A percentile compares a stretch with the other conserved stretches of the same genome.
Evolutionary conservation across 2,113 vertebrate genomes (phyloP).

Genomic region (Tragulus kanchil): DNA sequence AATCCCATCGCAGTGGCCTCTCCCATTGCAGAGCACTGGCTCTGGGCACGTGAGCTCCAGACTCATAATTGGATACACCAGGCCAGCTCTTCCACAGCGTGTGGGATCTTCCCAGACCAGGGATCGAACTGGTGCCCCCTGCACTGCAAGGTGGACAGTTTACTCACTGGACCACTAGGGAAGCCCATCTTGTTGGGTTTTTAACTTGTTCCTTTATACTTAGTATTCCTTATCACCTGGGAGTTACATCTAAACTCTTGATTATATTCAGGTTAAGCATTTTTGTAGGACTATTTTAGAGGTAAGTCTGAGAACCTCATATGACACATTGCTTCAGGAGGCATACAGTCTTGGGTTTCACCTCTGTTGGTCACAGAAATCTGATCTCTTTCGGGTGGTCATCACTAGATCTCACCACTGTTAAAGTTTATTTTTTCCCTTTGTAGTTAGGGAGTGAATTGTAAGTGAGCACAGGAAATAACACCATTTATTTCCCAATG

Average conservation of each 20-base stretch:
- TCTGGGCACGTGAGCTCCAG: no score
- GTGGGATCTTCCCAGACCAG: no score
- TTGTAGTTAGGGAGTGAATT: neutral
- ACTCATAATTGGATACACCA: no score
- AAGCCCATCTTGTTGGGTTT: neutral
- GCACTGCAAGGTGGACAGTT: no score
- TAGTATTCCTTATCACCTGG: neutral
- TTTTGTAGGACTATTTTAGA: neutral
- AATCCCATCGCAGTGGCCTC: no score
- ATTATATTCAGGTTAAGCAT: neutral
- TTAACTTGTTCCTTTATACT: neutral
- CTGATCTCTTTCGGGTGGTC: neutral
- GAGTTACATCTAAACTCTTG: neutral
- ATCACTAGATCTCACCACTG: neutral
- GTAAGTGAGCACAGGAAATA: neutral
- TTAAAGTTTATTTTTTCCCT: neutral
- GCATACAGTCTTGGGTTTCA: neutral
- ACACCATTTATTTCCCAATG: neutral
- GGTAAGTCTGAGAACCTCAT: neutral
- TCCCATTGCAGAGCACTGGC: no score
- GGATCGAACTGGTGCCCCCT: no score
- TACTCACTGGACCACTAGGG: no score
- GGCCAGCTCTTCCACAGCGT: no score
- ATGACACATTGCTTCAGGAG: neutral
- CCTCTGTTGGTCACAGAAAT: neutral